phyloP scores from a whole-genome alignment of 2,113 vertebrate genomes.

The Anguilla japonica region DNA sequence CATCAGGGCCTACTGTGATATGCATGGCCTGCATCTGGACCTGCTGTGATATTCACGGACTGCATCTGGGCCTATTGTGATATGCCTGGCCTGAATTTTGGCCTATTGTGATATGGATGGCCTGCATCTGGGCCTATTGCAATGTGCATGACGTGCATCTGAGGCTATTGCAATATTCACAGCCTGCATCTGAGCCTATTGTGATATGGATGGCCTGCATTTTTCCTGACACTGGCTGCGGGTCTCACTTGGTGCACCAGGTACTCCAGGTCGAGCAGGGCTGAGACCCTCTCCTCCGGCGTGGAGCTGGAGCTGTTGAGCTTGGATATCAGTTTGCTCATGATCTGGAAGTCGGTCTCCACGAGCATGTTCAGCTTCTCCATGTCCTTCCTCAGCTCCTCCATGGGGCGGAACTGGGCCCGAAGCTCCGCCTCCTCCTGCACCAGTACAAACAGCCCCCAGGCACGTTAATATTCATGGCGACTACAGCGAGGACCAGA shows the following conservation, averaged over 20 bases:
- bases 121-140: too few species aligned
- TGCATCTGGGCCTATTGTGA: too few species aligned
- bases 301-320: slow-evolving; percentile 79
- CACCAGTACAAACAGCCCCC: not conserved
- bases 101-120: too few species aligned
- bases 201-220: not conserved
- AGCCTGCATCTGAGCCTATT: not conserved
- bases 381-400: slow-evolving; percentile 87
- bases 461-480: not conserved
- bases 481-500: too few species aligned
- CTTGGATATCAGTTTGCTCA: slow-evolving; percentile 80
- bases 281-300: slow-evolving; percentile 74
- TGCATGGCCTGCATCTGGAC: too few species aligned
- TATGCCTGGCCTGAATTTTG: too few species aligned
- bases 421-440: slow-evolving; percentile 52
- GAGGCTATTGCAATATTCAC: not conserved
- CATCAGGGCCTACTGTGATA: too few species aligned
- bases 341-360: slow-evolving; percentile 89
- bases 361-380: slow-evolving; percentile 80
- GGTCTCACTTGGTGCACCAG: slow-evolving; percentile 88
- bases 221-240: not conserved
- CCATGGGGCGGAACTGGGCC: slow-evolving; percentile 75
- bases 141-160: not conserved
- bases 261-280: slow-evolving; percentile 89
- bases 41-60: too few species aligned